Base-by-base conservation (phyloP, 2,797 vertebrate genomes). In the Parauchenoglanis ngamensis region DNA sequence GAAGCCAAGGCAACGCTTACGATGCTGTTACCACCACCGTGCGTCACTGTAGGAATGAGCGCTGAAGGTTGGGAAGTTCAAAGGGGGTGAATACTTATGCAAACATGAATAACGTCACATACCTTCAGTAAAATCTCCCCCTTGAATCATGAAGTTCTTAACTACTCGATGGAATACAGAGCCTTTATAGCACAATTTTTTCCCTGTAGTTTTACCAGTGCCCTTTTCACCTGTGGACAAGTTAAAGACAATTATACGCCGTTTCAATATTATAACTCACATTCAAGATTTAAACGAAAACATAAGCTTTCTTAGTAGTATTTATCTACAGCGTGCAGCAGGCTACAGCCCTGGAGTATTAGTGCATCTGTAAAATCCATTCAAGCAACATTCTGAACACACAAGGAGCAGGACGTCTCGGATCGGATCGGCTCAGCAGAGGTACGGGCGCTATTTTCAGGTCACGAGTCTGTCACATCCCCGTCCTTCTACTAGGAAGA, bases 71-170 rank as follows among this genome's bases (percentile, higher is more conserved):
- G 10, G 46, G 25, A 75, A 49, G 19, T 52, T 76, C 12, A 13
- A 44, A 52, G 12, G 28, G 54, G 76, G 76, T 11, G 8, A 79
- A 79, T 79, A 79, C 31, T 59, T 77, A 10, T 31, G 75, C n/a
- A 77, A 31, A 31, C 21, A 79, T n/a, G 57, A 87, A 44, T 21
- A 6, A 54, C 28, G n/a, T 17, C 25, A 40, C 72, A 40, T 95
- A 99, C 98, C 98, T 97, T 99, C 98, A 0, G 97, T 98, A 96
- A 99, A 99, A 96, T 99, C 98, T 90, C 98, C 98, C 91, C 98
- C 98, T 94, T 99, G 98, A 94, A 99, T 96, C 98, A 99, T 99
- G 95, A 99, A 99, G 96, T 98, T 99, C 97, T 99, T 99, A 93
- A 99, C 98, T 92, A 99, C 97, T 91, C 98, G 96, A 92, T 99